Percentiles rank a stretch among this genome's conserved stretches.
phyloP scores from a whole-genome alignment of 2,797 vertebrate genomes.

The Megaceryle alcyon region DNA sequence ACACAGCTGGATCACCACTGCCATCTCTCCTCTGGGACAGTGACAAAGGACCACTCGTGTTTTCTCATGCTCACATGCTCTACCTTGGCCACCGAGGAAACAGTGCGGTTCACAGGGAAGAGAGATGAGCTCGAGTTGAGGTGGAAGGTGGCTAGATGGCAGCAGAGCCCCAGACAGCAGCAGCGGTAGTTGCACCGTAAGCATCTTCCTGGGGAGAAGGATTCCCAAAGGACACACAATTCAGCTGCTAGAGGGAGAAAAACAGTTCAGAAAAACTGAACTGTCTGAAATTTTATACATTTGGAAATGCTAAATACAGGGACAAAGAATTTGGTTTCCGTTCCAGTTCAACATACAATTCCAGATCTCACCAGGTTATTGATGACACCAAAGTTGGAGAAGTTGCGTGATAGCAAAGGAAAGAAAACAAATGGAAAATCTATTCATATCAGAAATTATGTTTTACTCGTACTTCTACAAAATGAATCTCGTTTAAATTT shows the following conservation, averaged over 20 bases:
- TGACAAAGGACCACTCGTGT: neutral
- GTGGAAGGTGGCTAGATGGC: constrained; percentile 47
- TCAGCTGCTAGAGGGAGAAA: neutral
- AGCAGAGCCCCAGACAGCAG: constrained; percentile 40
- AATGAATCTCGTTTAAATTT: neutral
- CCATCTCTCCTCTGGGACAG: neutral
- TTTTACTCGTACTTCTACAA: neutral
- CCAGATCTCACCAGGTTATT: neutral
- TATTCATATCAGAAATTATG: neutral
- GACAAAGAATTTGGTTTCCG: neutral
- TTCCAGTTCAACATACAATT: neutral
- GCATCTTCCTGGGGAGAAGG: neutral
- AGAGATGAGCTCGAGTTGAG: neutral
- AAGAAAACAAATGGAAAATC: neutral
- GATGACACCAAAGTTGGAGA: neutral
- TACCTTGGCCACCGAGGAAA: accelerated
- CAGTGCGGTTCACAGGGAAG: accelerated
- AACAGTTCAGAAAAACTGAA: neutral
- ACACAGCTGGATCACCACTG: accelerated
- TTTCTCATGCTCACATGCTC: neutral
- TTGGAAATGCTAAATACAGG: neutral
- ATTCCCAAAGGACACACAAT: neutral
- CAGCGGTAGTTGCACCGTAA: neutral
- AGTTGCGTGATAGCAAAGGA: neutral
- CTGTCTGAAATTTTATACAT: neutral